Evolutionary conservation across 2,888 invertebrate genomes (phyloP).

Genomic region (Lasius fuliginosus): DNA sequence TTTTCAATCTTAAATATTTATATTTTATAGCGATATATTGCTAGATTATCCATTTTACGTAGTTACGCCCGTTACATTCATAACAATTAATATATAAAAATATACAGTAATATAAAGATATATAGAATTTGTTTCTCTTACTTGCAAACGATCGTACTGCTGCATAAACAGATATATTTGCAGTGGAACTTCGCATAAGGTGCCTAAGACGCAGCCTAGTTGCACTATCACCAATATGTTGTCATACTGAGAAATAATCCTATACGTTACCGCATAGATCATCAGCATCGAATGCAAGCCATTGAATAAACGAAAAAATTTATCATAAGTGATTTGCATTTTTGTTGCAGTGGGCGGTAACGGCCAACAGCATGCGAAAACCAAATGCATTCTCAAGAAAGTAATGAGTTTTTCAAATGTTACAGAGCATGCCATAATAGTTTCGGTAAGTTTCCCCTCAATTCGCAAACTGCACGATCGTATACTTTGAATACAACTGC

Average conservation of each 20-base stretch:
- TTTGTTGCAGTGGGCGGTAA: neutral
- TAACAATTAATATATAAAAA: neutral
- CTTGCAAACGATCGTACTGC: conserved; percentile 13
- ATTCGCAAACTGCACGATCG: neutral
- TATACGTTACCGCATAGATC: neutral
- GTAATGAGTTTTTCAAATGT: neutral
- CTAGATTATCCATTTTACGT: neutral
- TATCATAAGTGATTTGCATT: neutral
- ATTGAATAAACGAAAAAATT: neutral
- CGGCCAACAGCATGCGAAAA: neutral
- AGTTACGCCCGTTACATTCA: neutral
- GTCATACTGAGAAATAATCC: neutral
- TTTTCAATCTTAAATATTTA: too few species aligned
- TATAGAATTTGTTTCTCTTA: neutral
- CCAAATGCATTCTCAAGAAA: neutral
- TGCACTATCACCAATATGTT: neutral
- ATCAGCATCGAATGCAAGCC: neutral
- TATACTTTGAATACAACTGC: neutral
- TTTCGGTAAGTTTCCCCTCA: neutral
- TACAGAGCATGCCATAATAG: neutral
- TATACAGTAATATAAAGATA: neutral
- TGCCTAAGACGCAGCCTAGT: conserved; percentile 8
- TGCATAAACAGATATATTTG: conserved; percentile 19
- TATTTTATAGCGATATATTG: too few species aligned
- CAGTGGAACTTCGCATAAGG: conserved; percentile 15